These are phyloP conservation scores for Plestiodon gilberti DNA, from an alignment of 2,113 vertebrate genomes.

Conservation along the genomic window DNA sequence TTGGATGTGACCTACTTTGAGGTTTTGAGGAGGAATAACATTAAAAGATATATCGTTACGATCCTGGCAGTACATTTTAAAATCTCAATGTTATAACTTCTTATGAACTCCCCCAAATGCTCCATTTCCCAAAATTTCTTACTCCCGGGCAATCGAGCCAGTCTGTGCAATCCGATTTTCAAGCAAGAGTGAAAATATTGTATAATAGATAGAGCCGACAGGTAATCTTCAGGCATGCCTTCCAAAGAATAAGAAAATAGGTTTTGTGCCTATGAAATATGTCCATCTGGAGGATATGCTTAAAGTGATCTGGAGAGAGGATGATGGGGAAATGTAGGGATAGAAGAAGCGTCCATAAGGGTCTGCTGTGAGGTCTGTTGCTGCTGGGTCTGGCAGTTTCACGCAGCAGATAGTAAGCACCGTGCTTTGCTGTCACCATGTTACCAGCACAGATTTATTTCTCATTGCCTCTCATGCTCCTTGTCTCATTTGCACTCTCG, in stretches of 20 bases:
- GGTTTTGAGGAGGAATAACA: no score
- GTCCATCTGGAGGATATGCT: neutral
- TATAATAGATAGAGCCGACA: neutral
- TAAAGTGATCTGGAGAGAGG: neutral
- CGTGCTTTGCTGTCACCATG: accelerated
- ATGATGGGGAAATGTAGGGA: neutral
- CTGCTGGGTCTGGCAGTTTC: accelerated
- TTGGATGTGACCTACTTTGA: neutral
- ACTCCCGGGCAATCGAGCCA: neutral
- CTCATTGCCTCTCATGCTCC: constrained; percentile 21
- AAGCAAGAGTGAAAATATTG: neutral
- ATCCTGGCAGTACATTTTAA: neutral
- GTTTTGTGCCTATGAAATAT: neutral
- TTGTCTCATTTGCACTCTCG: constrained; percentile 28
- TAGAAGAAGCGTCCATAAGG: neutral
- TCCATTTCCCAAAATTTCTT: neutral
- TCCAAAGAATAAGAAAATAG: neutral
- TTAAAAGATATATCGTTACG: neutral
- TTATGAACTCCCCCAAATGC: neutral
- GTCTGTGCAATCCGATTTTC: neutral
- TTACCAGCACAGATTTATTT: constrained; percentile 42
- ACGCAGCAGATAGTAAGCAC: neutral
- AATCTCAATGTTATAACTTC: no score
- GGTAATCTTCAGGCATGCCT: neutral
- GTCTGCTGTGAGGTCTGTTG: neutral